Evolutionary conservation across 2,113 vertebrate genomes (phyloP).

Genomic region (Hydropotes inermis): DNA sequence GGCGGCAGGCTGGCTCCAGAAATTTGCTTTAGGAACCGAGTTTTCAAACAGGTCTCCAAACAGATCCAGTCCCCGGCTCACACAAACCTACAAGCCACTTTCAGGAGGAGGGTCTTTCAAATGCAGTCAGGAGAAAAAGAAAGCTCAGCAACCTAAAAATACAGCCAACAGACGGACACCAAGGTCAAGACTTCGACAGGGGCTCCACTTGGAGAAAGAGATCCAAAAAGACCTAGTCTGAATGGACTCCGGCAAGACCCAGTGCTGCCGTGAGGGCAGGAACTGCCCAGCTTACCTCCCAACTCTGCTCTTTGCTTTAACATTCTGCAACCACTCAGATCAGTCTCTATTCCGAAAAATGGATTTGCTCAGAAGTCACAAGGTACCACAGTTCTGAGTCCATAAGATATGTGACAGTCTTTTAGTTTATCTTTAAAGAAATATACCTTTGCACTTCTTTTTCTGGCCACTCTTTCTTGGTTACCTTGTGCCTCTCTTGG

Average conservation of each 20-base stretch:
- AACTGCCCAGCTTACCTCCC: not conserved
- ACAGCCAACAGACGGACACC: conserved; percentile 27
- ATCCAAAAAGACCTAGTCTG: not conserved
- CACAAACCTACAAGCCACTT: not conserved
- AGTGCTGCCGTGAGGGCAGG: fast-evolving
- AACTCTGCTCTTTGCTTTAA: not conserved
- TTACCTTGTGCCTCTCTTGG: not conserved
- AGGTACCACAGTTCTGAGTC: not conserved
- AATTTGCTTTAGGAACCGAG: not conserved
- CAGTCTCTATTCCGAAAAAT: not conserved
- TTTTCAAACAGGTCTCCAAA: conserved; percentile 29
- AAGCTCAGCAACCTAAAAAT: conserved; percentile 38
- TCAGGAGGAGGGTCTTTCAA: not conserved
- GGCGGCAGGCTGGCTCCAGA: not conserved
- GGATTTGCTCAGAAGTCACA: not conserved
- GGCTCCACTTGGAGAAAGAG: not conserved
- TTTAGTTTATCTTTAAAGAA: not conserved
- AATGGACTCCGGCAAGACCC: not conserved
- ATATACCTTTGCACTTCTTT: not conserved
- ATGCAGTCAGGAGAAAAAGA: not conserved
- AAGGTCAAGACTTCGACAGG: not conserved
- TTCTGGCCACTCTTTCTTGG: not conserved
- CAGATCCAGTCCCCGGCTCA: not conserved
- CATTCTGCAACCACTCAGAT: not conserved
- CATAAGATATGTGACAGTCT: not conserved